Evolutionary conservation across 2,888 invertebrate genomes (phyloP).

Genomic region (Drosophila mulleri): DNA sequence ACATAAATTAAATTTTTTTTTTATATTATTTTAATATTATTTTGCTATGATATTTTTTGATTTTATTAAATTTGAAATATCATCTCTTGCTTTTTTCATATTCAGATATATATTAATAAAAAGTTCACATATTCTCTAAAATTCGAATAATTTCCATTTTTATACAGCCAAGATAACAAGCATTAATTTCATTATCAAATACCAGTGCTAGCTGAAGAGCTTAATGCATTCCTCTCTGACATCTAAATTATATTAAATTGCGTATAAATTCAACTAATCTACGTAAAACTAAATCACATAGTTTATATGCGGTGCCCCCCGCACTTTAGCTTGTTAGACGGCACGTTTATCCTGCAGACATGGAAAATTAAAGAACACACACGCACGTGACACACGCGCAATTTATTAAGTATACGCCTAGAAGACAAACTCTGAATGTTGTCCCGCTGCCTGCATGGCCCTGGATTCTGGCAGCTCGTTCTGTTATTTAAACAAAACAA

Average conservation of each 20-base stretch:
- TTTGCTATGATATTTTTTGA: too few species aligned
- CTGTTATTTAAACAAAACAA: constrained; percentile 81
- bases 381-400: constrained; percentile 32
- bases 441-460: constrained; percentile 14
- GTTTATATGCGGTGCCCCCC: constrained; percentile 22
- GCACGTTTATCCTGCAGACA: constrained; percentile 30
- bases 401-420: constrained; percentile 79
- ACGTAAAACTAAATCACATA: constrained; percentile 23
- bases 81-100: too few species aligned
- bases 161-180: not conserved
- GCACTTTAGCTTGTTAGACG: constrained; percentile 10
- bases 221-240: not conserved
- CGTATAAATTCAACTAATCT: constrained; percentile 10
- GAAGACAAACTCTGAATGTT: constrained; percentile 37
- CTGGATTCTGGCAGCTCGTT: constrained; percentile 41
- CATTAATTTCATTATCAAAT: not conserved
- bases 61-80: too few species aligned
- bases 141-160: not conserved
- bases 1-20: too few species aligned
- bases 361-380: constrained; percentile 22
- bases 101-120: too few species aligned
- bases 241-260: not conserved
- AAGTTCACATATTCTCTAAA: too few species aligned
- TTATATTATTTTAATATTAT: too few species aligned
- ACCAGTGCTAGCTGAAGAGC: too few species aligned